Conservation (phyloP, 64 coral and sea anemone genomes). For the Pocillopora damicornis region DNA sequence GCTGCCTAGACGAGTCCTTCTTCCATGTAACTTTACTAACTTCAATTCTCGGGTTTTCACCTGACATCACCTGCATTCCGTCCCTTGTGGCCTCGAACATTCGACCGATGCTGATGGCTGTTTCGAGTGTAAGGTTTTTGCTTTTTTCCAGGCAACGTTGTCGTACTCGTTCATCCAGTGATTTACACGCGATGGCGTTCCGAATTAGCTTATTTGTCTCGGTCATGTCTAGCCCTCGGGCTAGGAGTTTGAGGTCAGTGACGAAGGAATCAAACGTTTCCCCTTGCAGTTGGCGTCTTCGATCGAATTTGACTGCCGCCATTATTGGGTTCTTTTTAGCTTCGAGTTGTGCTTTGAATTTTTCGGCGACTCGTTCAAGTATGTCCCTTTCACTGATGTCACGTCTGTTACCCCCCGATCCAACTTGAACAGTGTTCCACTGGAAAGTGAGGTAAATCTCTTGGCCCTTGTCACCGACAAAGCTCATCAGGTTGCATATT, state of each 20-base stretch:
- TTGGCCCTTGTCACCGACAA: constrained; percentile 16
- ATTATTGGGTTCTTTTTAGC: constrained; percentile 40
- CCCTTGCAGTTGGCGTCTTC: neutral
- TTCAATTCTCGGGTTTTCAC: too few relatives aligned
- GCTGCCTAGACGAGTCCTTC: neutral
- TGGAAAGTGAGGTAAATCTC: neutral
- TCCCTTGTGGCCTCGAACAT: too few relatives aligned
- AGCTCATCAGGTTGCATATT: constrained; percentile 59
- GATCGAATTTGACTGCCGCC: constrained; percentile 22
- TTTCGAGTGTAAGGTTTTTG: too few relatives aligned
- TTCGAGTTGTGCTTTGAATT: neutral
- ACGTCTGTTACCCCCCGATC: neutral
- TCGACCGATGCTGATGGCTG: too few relatives aligned
- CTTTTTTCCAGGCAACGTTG: neutral
- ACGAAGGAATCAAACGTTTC: constrained; percentile 53
- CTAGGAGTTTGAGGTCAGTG: constrained; percentile 46
- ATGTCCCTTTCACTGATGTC: constrained; percentile 20
- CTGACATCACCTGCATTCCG: too few relatives aligned
- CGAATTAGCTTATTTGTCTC: constrained; percentile 46
- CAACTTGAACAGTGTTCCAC: too few relatives aligned
- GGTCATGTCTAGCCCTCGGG: constrained; percentile 28
- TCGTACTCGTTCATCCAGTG: constrained; percentile 35
- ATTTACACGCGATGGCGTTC: constrained; percentile 63
- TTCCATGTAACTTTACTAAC: neutral
- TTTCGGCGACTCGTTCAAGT: constrained; percentile 7